Conservation (phyloP, 2,888 invertebrate species). For the Drosophila longiperda region DNA sequence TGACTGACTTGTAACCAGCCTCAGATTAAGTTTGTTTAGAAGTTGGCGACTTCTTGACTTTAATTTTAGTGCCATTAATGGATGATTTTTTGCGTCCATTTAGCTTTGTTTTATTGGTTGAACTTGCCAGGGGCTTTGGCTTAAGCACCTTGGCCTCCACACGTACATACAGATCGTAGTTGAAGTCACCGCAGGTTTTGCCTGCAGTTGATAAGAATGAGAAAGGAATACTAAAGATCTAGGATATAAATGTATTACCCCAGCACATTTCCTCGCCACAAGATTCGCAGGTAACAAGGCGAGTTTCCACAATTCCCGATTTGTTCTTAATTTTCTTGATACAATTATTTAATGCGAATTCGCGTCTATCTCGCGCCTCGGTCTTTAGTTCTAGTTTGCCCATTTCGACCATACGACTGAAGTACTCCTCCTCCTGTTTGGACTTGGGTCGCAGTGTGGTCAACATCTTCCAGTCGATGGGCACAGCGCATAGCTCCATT, state of each 20-base stretch:
- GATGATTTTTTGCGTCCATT: slow-evolving; percentile 81
- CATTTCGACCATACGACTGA: slow-evolving; percentile 92
- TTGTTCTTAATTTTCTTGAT: slow-evolving; percentile 92
- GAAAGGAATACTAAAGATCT: background rate
- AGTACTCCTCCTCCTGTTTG: slow-evolving; percentile 94
- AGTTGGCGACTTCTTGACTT: slow-evolving; percentile 75
- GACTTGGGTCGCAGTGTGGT: slow-evolving; percentile 94
- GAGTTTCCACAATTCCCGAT: slow-evolving; percentile 92
- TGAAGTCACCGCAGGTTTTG: slow-evolving; percentile 83
- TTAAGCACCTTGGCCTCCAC: slow-evolving; percentile 82
- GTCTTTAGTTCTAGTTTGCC: slow-evolving; percentile 92
- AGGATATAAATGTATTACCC: slow-evolving; percentile 84
- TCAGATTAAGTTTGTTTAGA: slow-evolving; percentile 34
- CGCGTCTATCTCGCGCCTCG: slow-evolving; percentile 89
- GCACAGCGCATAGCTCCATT: slow-evolving; percentile 91
- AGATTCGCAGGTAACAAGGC: slow-evolving; percentile 90
- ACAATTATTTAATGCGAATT: slow-evolving; percentile 88
- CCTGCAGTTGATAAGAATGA: slow-evolving; percentile 61
- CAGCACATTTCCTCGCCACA: slow-evolving; percentile 95
- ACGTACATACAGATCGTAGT: slow-evolving; percentile 84
- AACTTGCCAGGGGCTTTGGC: slow-evolving; percentile 73
- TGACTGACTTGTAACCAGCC: background rate
- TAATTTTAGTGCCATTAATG: slow-evolving; percentile 67
- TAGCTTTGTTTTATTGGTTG: slow-evolving; percentile 75
- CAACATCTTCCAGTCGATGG: slow-evolving; percentile 97